phyloP scores from a whole-genome alignment of 1,140 invertebrate species.

The Anthonomus grandis region DNA sequence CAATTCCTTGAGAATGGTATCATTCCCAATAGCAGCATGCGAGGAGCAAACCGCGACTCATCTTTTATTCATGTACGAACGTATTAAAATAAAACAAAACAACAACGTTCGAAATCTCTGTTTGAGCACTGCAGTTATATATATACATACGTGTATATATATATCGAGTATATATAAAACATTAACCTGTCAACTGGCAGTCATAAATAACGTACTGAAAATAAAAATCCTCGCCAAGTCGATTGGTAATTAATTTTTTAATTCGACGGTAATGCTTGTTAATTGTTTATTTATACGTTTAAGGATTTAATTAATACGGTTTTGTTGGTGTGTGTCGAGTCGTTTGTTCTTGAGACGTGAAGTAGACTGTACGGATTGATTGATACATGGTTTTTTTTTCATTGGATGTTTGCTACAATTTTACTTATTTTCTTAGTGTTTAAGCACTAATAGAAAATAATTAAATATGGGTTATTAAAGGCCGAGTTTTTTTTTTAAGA shows the following conservation, averaged over 20 bases:
- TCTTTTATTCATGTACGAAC: slow-evolving; percentile 15
- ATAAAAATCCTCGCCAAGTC: slow-evolving; percentile 17
- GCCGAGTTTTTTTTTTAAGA: no score
- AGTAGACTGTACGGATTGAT: slow-evolving; percentile 18
- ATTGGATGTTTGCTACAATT: no score
- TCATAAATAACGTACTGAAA: slow-evolving; percentile 21
- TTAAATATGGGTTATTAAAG: no score
- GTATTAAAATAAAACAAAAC: slow-evolving; percentile 20
- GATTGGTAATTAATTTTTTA: slow-evolving; percentile 22
- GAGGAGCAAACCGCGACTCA: not conserved
- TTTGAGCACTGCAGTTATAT: no score
- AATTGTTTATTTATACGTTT: slow-evolving; percentile 24
- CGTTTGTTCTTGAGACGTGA: slow-evolving; percentile 25
- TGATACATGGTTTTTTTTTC: slow-evolving; percentile 21
- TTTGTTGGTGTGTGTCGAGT: slow-evolving; percentile 9
- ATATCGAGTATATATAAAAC: slow-evolving; percentile 23
- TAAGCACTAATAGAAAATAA: no score
- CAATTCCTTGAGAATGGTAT: slow-evolving; percentile 21
- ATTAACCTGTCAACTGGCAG: slow-evolving; percentile 13
- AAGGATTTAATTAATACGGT: slow-evolving; percentile 13
- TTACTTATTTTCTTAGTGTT: no score
- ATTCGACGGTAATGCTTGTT: slow-evolving; percentile 20
- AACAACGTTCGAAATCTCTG: slow-evolving; percentile 21
- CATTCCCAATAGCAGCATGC: slow-evolving; percentile 14
- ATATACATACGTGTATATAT: no score